Base-by-base conservation (phyloP, 2,888 invertebrate species). In the Cistogaster globosa region DNA sequence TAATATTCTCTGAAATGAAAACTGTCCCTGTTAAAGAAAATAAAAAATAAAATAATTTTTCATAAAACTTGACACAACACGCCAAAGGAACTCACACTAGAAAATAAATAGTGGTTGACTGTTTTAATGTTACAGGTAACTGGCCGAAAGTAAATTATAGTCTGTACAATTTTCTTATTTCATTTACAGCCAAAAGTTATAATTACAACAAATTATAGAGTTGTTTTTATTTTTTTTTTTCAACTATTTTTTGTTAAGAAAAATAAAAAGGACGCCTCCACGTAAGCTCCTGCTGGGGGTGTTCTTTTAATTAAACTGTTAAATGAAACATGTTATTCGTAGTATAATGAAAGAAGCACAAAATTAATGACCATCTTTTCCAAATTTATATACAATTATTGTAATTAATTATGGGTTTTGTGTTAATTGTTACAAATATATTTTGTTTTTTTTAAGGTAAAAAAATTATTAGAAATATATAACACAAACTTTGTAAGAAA, bases 191-290 rank as follows among this genome's bases (percentile, higher is more conserved):
- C 36, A 12, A 67, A 48, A 68, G 51, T 77, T 69, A 63, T 83
- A 78, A 83, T 83, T 83, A 83, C 68, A 55, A 83, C 55, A 83
- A 83, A 78, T 83, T 83, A 83, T 74, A 68, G 62, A 83, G 55
- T 72, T 60, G 22, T 76, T 45, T 12, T 20, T 20, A 36, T 32
- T 38, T 8, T 38, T 53, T 32, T 12, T 36, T 20, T 67, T 32
- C 22, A n/a, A n/a, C n/a, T n/a, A n/a, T 7, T 53, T 53, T 32
- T 12, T 1, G 14, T 42, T 18, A 53, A 42, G 42, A 42, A 42
- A 42, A 3, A 42, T 32, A 12, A 42, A 42, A 42, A 42, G 12
- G 7, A 38, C 22, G n/a, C 8, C 26, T 12, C 16, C 5, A n/a
- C 9, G 36, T 14, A 32, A 45, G 12, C 38, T 51, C 0, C 0